Conservation (phyloP, 1,140 invertebrate genomes). For the Pseudomyrmex sp. region DNA sequence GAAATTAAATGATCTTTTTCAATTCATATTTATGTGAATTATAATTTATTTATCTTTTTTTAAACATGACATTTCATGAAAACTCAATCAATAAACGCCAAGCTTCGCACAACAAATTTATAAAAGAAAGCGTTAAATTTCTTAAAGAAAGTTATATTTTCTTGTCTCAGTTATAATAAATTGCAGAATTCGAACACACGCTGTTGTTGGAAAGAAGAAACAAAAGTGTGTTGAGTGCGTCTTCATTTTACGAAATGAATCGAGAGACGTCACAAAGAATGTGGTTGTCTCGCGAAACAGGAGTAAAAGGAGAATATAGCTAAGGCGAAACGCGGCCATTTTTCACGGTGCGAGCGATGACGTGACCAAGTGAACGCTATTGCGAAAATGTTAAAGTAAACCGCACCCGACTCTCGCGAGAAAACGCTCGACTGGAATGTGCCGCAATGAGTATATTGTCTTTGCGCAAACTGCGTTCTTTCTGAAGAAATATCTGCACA, state of each 20-base stretch:
- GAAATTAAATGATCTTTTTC: background rate
- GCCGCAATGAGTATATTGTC: slow-evolving; percentile 47
- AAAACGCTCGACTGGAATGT: slow-evolving; percentile 35
- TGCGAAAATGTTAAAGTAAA: slow-evolving; percentile 49
- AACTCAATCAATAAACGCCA: background rate
- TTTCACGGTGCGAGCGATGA: slow-evolving; percentile 56
- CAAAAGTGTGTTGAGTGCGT: background rate
- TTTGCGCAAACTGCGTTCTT: slow-evolving; percentile 37
- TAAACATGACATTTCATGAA: background rate
- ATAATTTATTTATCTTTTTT: background rate
- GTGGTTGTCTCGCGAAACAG: slow-evolving; percentile 9
- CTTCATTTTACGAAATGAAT: slow-evolving; percentile 43
- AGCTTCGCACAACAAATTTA: background rate
- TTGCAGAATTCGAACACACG: background rate
- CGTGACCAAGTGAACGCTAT: slow-evolving; percentile 45
- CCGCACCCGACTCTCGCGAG: slow-evolving; percentile 24
- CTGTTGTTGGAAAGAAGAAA: background rate
- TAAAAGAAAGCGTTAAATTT: background rate
- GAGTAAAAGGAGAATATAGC: slow-evolving; percentile 32
- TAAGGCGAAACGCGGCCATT: slow-evolving; percentile 46
- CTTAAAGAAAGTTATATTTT: background rate
- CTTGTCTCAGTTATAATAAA: slow-evolving; percentile 2
- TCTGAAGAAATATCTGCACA: slow-evolving; percentile 42
- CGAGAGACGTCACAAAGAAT: slow-evolving; percentile 25
- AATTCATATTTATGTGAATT: background rate